Percentiles rank a stretch among this genome's conserved stretches.
These are phyloP conservation scores for Escarpia spicata DNA, from an alignment of 2,888 invertebrate genomes.

Conservation along the genomic window DNA sequence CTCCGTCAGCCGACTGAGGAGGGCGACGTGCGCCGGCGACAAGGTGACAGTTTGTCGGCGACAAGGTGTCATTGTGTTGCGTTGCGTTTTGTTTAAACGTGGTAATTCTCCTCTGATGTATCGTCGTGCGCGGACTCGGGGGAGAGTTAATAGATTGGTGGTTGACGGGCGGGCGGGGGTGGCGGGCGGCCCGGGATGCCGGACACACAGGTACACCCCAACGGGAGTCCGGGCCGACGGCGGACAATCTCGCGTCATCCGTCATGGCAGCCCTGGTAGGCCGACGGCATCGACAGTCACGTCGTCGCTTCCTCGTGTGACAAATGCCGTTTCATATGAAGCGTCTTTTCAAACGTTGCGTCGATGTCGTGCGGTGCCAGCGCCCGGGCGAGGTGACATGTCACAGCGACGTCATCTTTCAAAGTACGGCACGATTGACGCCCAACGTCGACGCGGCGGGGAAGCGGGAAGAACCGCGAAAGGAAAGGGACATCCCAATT, in stretches of 20 bases:
- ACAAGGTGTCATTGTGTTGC: constrained; percentile 3
- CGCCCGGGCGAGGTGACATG: background rate
- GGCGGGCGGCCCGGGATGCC: background rate
- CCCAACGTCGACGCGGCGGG: background rate
- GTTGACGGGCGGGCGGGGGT: background rate
- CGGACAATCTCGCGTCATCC: background rate
- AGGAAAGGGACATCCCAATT: too few relatives aligned
- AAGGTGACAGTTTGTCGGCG: background rate
- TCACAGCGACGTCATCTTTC: background rate
- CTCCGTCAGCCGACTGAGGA: background rate
- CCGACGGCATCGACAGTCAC: background rate
- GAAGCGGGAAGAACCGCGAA: background rate
- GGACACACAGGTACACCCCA: background rate
- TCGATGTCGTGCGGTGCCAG: background rate
- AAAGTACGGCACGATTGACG: background rate
- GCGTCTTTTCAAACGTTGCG: background rate
- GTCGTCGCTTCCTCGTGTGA: background rate
- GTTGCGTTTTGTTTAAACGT: background rate
- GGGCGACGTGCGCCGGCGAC: background rate
- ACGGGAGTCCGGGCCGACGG: background rate
- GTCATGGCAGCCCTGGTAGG: background rate
- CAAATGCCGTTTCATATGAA: background rate
- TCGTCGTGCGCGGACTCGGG: background rate
- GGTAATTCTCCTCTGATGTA: background rate
- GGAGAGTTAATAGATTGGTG: background rate